Evolutionary conservation across 2,797 vertebrate genomes (phyloP).

Genomic region (Odontamblyopus rebecca): DNA sequence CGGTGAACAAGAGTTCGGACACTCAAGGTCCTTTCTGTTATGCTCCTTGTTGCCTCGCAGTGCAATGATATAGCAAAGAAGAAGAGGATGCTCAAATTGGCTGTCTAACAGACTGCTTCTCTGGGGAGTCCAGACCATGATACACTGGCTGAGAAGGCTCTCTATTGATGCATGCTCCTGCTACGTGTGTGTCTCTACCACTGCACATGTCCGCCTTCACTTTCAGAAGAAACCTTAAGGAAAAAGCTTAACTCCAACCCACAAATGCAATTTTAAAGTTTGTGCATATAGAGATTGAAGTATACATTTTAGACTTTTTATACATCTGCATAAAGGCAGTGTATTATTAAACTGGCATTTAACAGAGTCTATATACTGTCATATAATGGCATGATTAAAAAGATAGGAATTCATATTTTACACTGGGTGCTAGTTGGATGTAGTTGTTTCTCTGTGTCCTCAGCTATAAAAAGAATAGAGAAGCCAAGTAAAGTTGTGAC

Average conservation of each 20-base stretch:
- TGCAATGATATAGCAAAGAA: conserved; percentile 26
- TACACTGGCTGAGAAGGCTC: conserved; percentile 44
- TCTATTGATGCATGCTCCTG: conserved; percentile 44
- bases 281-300: not conserved
- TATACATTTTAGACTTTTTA: not conserved
- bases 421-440: not conserved
- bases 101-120: conserved; percentile 49
- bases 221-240: conserved; percentile 7
- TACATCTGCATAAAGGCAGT: not conserved
- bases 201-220: not conserved
- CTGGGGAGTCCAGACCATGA: conserved; percentile 37
- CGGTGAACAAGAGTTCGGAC: conserved; percentile 3
- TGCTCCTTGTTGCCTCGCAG: conserved; percentile 10
- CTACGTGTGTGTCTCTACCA: conserved; percentile 41
- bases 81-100: conserved; percentile 54
- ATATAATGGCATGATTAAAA: not conserved
- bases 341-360: not conserved
- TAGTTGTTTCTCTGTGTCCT: not conserved
- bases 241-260: not conserved
- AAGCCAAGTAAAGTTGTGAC: not conserved
- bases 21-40: conserved; percentile 9
- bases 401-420: not conserved
- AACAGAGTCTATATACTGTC: not conserved
- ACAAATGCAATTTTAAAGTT: conserved; percentile 5
- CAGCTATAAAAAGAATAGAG: not conserved